Percentiles rank a stretch among this genome's conserved stretches.
These are phyloP conservation scores for Serrognathus titanus DNA, from an alignment of 2,888 invertebrate species.

Conservation along the genomic window DNA sequence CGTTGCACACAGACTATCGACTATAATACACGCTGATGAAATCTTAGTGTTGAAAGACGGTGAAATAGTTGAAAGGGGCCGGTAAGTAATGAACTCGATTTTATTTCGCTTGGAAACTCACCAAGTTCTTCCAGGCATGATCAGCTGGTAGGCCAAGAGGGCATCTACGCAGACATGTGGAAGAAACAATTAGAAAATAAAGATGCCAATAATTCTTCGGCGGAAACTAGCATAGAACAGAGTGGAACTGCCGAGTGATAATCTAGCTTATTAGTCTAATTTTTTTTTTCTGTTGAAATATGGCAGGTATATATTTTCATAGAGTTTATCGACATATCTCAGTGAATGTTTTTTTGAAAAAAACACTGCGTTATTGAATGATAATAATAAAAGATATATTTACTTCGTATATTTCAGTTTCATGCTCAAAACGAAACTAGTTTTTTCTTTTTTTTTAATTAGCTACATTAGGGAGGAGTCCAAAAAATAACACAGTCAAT, in stretches of 20 bases:
- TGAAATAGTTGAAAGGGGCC: slow-evolving; percentile 84
- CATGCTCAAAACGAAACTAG: too few species aligned
- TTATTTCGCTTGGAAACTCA: not conserved
- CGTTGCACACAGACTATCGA: slow-evolving; percentile 91
- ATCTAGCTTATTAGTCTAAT: slow-evolving; percentile 1
- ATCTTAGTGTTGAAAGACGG: slow-evolving; percentile 92
- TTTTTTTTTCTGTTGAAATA: not conserved
- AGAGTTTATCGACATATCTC: not conserved
- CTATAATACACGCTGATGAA: slow-evolving; percentile 91
- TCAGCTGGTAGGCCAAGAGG: slow-evolving; percentile 63
- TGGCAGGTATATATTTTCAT: slow-evolving; percentile 1
- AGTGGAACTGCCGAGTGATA: slow-evolving; percentile 18
- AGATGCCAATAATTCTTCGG: slow-evolving; percentile 26
- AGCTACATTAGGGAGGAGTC: too few species aligned
- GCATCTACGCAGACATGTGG: slow-evolving; percentile 92
- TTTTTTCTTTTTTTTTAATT: too few species aligned
- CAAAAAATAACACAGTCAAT: too few species aligned
- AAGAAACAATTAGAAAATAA: slow-evolving; percentile 71
- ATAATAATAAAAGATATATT: too few species aligned
- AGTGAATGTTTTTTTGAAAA: too few species aligned
- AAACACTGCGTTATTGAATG: too few species aligned
- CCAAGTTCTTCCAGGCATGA: slow-evolving; percentile 61
- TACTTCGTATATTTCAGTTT: too few species aligned
- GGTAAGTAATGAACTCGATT: slow-evolving; percentile 29
- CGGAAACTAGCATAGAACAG: slow-evolving; percentile 38